Evolutionary conservation across 2,888 invertebrate genomes (phyloP).

Genomic region (Microctonus aethiopoides): DNA sequence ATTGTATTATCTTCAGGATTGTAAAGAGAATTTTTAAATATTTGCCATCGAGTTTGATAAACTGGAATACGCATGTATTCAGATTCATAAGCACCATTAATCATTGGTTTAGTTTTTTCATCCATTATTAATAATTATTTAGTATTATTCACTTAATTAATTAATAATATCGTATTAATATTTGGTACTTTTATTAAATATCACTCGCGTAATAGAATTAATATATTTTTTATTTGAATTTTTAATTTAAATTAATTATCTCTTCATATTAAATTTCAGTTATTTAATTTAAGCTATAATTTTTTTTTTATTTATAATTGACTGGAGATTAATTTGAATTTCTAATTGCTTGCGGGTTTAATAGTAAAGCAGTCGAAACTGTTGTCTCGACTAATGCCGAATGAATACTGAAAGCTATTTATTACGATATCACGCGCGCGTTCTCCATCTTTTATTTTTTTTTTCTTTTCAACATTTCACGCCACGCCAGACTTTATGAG

Average conservation of each 20-base stretch:
- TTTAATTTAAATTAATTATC: too few species aligned
- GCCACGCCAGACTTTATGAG: background rate
- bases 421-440: background rate
- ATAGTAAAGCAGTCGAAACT: too few species aligned
- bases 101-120: conserved; percentile 44
- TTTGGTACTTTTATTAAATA: too few species aligned
- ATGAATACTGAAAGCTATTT: background rate
- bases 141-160: background rate
- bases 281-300: too few species aligned
- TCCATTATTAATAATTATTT: conserved; percentile 38
- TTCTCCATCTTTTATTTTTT: conserved; percentile 7
- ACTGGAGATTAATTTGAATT: too few species aligned
- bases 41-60: conserved; percentile 54
- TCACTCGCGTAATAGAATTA: too few species aligned
- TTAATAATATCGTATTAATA: too few species aligned
- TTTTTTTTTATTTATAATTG: background rate
- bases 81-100: conserved; percentile 46
- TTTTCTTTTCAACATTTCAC: background rate
- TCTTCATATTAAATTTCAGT: too few species aligned
- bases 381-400: background rate
- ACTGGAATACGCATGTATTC: conserved; percentile 55
- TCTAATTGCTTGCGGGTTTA: too few species aligned
- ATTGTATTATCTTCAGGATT: conserved; percentile 73
- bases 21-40: conserved; percentile 63
- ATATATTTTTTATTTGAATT: too few species aligned